These are phyloP conservation scores for Heliconius cydno DNA, from an alignment of 2,888 invertebrate species.

Conservation along the genomic window DNA sequence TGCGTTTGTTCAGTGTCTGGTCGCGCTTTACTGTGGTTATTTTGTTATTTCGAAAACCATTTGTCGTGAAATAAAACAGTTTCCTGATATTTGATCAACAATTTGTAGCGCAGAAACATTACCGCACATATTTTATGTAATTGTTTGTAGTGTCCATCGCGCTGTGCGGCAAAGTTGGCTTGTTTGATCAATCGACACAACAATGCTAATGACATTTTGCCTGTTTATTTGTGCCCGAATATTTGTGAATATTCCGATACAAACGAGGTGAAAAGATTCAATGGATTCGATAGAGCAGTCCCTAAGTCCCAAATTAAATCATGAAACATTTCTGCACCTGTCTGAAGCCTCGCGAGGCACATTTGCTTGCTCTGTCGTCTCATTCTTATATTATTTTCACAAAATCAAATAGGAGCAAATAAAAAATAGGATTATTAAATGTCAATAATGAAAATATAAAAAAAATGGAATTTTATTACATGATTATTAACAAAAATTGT, in stretches of 20 bases:
- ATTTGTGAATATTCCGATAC: constrained; percentile 59
- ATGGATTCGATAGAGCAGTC: constrained; percentile 80
- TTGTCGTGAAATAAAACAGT: constrained; percentile 69
- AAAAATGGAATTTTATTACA: not conserved
- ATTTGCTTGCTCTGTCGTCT: constrained; percentile 66
- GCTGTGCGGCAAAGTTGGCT: constrained; percentile 42
- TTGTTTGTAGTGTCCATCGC: constrained; percentile 47
- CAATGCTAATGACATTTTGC: constrained; percentile 49
- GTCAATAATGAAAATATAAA: no score
- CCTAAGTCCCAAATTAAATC: constrained; percentile 83
- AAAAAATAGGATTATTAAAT: no score
- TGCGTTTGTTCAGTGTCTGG: constrained; percentile 76
- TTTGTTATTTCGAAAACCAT: constrained; percentile 70
- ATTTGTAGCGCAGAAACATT: constrained; percentile 52
- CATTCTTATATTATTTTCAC: constrained; percentile 64
- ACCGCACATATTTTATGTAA: constrained; percentile 51
- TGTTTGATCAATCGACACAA: constrained; percentile 49
- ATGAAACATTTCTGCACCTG: constrained; percentile 81
- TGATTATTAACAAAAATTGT: not conserved
- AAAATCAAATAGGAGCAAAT: constrained; percentile 45
- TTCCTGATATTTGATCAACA: constrained; percentile 62
- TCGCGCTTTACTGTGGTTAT: constrained; percentile 71
- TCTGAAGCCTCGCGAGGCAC: constrained; percentile 65
- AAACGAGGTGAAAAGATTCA: constrained; percentile 75
- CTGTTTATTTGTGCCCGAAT: constrained; percentile 50